phyloP scores from a whole-genome alignment of 2,888 invertebrate species.

The Lycaena phlaeas region DNA sequence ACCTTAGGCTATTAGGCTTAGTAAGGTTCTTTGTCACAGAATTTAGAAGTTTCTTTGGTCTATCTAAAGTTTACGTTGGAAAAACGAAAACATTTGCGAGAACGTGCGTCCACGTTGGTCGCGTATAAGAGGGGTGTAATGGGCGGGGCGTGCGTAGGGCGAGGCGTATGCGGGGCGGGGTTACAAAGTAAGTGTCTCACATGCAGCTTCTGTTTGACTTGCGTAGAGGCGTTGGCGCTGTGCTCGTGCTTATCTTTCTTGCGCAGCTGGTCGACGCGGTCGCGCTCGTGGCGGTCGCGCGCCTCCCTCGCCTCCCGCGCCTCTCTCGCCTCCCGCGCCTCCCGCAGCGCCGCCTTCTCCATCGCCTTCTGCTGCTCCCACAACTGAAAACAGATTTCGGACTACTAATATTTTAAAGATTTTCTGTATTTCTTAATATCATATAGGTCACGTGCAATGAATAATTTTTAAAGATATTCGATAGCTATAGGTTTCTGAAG shows the following conservation, averaged over 20 bases:
- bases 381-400: constrained; percentile 71
- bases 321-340: constrained; percentile 82
- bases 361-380: constrained; percentile 92
- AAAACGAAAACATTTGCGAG: too few relatives aligned
- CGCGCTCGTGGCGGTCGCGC: constrained; percentile 82
- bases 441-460: too few relatives aligned
- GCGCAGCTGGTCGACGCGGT: constrained; percentile 87
- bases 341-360: constrained; percentile 86
- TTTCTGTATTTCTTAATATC: not conserved
- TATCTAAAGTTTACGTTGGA: too few relatives aligned
- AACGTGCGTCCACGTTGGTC: too few relatives aligned
- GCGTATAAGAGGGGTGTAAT: too few relatives aligned
- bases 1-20: too few relatives aligned
- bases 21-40: too few relatives aligned
- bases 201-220: constrained; percentile 96
- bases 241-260: constrained; percentile 96
- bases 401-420: constrained; percentile 1
- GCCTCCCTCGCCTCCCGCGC: constrained; percentile 78
- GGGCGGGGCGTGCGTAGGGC: too few relatives aligned
- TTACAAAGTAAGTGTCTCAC: constrained; percentile 44
- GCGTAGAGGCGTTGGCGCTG: constrained; percentile 95
- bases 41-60: too few relatives aligned
- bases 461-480: too few relatives aligned
- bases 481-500: too few relatives aligned
- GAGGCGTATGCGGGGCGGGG: not conserved